phyloP scores from a whole-genome alignment of 2,888 invertebrate species.

The Brenthis daphne region DNA sequence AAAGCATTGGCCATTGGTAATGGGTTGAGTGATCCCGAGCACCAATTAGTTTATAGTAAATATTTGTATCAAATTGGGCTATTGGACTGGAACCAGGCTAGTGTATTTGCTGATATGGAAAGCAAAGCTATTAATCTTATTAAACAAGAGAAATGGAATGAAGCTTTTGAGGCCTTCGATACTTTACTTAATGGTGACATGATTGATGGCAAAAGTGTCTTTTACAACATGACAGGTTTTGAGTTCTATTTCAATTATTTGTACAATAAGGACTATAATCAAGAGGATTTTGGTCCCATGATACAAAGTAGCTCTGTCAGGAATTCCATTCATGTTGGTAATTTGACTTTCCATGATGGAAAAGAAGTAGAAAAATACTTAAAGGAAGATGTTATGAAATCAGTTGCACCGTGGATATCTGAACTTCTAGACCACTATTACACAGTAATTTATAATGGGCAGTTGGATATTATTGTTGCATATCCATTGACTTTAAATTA shows the following conservation, averaged over 20 bases:
- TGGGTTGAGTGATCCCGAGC: conserved; percentile 89
- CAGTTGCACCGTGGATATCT: conserved; percentile 87
- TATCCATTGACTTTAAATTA: conserved; percentile 93
- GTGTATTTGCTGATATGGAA: conserved; percentile 84
- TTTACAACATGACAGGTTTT: conserved; percentile 89
- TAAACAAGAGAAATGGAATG: conserved; percentile 82
- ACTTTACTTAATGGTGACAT: conserved; percentile 87
- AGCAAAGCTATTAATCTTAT: conserved; percentile 83
- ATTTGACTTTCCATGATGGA: conserved; percentile 85
- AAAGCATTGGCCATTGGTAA: conserved; percentile 90
- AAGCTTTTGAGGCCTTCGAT: conserved; percentile 89
- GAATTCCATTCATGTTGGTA: conserved; percentile 92
- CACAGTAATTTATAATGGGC: conserved; percentile 93
- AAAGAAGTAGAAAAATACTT: conserved; percentile 86
- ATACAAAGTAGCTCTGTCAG: conserved; percentile 84
- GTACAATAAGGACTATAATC: conserved; percentile 80
- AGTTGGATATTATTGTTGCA: conserved; percentile 94
- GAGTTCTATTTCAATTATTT: conserved; percentile 89
- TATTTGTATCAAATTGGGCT: conserved; percentile 91
- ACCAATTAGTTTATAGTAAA: conserved; percentile 89
- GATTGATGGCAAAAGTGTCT: conserved; percentile 81
- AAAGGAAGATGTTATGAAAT: conserved; percentile 90
- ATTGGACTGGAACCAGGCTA: conserved; percentile 84
- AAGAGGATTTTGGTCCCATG: conserved; percentile 82
- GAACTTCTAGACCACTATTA: conserved; percentile 86